Evolutionary conservation across 2,888 invertebrate genomes (phyloP), one percentile per base, ranked within the genome.

Genomic region (Listrodromus nycthemerus): DNA sequence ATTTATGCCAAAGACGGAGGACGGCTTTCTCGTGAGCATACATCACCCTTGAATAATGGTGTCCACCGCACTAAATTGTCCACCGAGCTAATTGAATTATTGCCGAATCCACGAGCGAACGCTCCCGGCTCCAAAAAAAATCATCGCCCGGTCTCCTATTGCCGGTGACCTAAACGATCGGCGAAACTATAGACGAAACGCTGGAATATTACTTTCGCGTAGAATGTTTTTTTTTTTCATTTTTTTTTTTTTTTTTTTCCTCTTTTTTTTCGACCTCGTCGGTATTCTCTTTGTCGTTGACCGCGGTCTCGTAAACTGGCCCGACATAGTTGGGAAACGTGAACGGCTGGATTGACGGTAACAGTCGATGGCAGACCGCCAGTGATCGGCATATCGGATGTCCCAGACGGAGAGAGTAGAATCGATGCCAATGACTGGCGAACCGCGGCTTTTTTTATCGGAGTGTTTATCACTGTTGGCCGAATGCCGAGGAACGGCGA

Each of bases 31-130:
- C 80, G 71, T 52, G 82, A 76, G 82, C 86, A 86, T 90, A 90
- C 89, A 90, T 91, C 90, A 90, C 88, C 85, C 88, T 89, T 91
- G 90, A 92, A 90, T 92, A 91, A 92, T 92, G 89, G 90, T 89
- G 91, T 90, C 90, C 89, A 88, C 85, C 88, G 86, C 87, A 90
- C 89, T 91, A 91, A 91, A 91, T 92, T 90, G 90, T 89, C 81
- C 83, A 79, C 80, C 76, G 78, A 85, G 89, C 88, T 92, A 92
- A 92, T 92, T 92, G 92, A 92, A 92, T 92, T 92, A 92, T 92
- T 91, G 91, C 91, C 88, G 87, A 92, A 91, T 86, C 80, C 83
- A 84, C 85, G 84, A 85, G 82, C 85, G 84, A 83, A 82, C 79
- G 85, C 80, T 76, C 66, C 50, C 82, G 82, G 75, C 27, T 58